phyloP scores from a whole-genome alignment of 2,797 vertebrate species.

The Lutjanus argentimaculatus region DNA sequence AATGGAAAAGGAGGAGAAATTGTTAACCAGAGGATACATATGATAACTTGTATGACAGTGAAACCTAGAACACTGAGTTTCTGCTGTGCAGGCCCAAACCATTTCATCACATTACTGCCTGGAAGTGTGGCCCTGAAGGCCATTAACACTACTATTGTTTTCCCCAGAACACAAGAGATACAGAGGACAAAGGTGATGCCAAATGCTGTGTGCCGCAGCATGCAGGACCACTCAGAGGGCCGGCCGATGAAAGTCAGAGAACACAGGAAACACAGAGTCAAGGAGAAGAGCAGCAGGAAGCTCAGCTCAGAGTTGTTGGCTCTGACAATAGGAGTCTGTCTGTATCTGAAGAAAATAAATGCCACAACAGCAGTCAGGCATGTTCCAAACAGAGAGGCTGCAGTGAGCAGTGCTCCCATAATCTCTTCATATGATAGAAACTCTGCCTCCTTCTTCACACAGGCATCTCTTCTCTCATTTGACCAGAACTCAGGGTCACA shows the following conservation, averaged over 20 bases:
- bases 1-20: not conserved
- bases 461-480: too few relatives aligned
- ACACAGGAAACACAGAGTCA: conserved; percentile 83
- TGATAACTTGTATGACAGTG: not conserved
- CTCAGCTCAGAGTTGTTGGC: conserved; percentile 74
- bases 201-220: conserved; percentile 45
- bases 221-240: conserved; percentile 84
- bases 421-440: too few relatives aligned
- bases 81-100: not conserved
- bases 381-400: not conserved
- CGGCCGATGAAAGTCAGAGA: conserved; percentile 84
- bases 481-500: too few relatives aligned
- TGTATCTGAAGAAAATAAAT: not conserved
- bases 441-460: too few relatives aligned
- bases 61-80: not conserved
- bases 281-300: conserved; percentile 84
- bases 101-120: not conserved
- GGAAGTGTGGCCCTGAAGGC: not conserved
- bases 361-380: not conserved
- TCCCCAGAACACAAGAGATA: conserved; percentile 72
- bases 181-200: conserved; percentile 83
- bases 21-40: conserved; percentile 52
- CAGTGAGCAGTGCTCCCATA: too few relatives aligned
- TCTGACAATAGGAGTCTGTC: not conserved
- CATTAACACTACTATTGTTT: conserved; percentile 39